These are phyloP conservation scores for Andrena trimmerana DNA, from an alignment of 2,888 invertebrate species.

Conservation along the genomic window DNA sequence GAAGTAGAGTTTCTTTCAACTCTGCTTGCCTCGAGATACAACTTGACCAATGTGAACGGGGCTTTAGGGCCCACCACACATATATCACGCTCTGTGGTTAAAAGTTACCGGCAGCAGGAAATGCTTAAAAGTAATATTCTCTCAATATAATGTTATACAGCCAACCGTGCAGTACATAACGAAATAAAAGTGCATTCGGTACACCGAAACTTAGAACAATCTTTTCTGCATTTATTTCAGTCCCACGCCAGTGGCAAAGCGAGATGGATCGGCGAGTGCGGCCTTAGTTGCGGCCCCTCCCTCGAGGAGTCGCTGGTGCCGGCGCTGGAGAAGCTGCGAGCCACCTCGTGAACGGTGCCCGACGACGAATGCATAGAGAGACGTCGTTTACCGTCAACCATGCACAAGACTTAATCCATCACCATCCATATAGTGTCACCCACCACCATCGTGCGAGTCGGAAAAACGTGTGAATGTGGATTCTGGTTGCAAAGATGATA, in stretches of 20 bases:
- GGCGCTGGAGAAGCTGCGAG: slow-evolving; percentile 83
- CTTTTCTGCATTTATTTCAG: slow-evolving; percentile 85
- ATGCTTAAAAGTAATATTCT: no score
- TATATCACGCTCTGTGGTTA: no score
- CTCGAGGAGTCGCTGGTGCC: slow-evolving; percentile 83
- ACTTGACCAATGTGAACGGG: no score
- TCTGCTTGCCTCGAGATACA: no score
- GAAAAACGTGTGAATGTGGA: slow-evolving; percentile 66
- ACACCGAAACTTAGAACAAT: not conserved
- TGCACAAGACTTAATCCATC: slow-evolving; percentile 83
- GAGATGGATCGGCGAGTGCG: slow-evolving; percentile 90
- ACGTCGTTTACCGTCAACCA: slow-evolving; percentile 62
- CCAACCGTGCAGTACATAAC: no score
- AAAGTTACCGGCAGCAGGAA: no score
- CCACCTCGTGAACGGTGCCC: slow-evolving; percentile 82
- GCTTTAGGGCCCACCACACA: no score
- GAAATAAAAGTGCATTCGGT: not conserved
- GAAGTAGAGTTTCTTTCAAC: no score
- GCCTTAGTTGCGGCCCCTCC: slow-evolving; percentile 84
- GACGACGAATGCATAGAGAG: slow-evolving; percentile 54
- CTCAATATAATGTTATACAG: not conserved
- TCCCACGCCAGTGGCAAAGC: slow-evolving; percentile 90
- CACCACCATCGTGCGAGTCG: slow-evolving; percentile 75
- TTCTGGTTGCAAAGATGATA: slow-evolving; percentile 64
- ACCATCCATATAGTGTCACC: slow-evolving; percentile 78